Evolutionary conservation across 2,888 invertebrate genomes (phyloP), one percentile per base, ranked within the genome.

Genomic region (Perizoma affinitatum): DNA sequence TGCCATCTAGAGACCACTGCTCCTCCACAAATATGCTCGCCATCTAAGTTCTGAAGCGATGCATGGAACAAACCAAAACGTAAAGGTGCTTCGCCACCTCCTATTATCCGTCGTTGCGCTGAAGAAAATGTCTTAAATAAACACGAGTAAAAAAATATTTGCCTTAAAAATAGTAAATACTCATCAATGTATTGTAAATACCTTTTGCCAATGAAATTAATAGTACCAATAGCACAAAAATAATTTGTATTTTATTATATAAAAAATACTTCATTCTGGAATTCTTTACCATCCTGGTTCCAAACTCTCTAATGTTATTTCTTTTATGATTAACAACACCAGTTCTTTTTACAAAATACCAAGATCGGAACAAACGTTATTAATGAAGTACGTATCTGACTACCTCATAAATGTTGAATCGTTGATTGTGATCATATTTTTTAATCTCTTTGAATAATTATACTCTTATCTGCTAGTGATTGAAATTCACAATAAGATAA

Each of bases 11-110:
- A 90, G 46, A 91, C 73, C 6, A 90, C 78, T 38, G 85, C 86
- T 9, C 89, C 87, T 10, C 91, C 91, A 74, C 91, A 91, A 2
- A 92, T 88, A 69, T 92, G 91, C 63, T 84, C 61, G 0, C 86
- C 85, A 1, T 80, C 78, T 50, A 84, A 55, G 66, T 90, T 90
- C 72, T 91, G 91, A 36, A 92, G 74, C 0, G 91, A 92, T 0
- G 82, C 89, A 59, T 90, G 88, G 68, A 84, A 88, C 55, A 70
- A 75, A 4, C 87, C 89, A 61, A 75, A 86, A 41, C 77, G 66
- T 7, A 66, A 44, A 7, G 86, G 84, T 5, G 86, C 86, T 62
- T 77, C 76, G n/a, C 63, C 53, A 10, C 91, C 91, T 22, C 91
- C 91, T 10, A 90, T 70, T 49, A 92, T 72, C 58, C 83, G 78